Evolutionary conservation across 2,888 invertebrate species (phyloP), one percentile per base, ranked within the genome.

Genomic region (Drosophila cracens): DNA sequence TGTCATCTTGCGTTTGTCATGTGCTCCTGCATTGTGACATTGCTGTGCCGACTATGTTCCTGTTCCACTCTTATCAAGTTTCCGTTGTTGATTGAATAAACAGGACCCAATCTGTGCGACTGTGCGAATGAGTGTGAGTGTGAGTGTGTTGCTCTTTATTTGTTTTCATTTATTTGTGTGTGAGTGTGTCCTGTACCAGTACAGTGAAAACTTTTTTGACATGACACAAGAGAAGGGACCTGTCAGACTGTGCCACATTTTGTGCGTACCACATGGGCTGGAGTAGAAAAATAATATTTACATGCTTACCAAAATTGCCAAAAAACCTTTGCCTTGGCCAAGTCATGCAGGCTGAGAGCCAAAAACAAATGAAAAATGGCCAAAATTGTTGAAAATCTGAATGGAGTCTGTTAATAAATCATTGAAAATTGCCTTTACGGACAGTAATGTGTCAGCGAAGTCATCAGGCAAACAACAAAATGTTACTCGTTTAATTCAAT

Each of bases 1-100:
- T 85, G 85, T 89, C 85, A 85, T 88, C 87, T 89, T 88, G 75
- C 79, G 83, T 88, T 81, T 88, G 89, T 88, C 83, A 81, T 86
- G 63, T 86, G 70, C 71, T 76, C 77, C 70, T 81, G 84, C 87
- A 89, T 86, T 88, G 87, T 87, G 76, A 74, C 79, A 87, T 69
- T 74, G 71, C 52, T 74, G 74, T 58, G 57, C 57, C 33, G 56
- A 56, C 58, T 63, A 38, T 56, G 51, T 52, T 61, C 53, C 65
- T 53, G 38, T 61, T 64, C 48, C 72, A 51, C 71, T 82, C 73
- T 83, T 81, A 77, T 81, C 83, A 74, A 74, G 68, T 76, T 70
- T 75, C 70, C 52, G 71, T 76, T 88, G 89, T 85, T 85, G 89
- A 85, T 85, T 85, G 85, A 85, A 88, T 85, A 85, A 88, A 85